Evolutionary conservation across 2,113 vertebrate genomes (phyloP), one percentile per base, ranked within the genome.

Genomic region (Toxostoma redivivum): DNA sequence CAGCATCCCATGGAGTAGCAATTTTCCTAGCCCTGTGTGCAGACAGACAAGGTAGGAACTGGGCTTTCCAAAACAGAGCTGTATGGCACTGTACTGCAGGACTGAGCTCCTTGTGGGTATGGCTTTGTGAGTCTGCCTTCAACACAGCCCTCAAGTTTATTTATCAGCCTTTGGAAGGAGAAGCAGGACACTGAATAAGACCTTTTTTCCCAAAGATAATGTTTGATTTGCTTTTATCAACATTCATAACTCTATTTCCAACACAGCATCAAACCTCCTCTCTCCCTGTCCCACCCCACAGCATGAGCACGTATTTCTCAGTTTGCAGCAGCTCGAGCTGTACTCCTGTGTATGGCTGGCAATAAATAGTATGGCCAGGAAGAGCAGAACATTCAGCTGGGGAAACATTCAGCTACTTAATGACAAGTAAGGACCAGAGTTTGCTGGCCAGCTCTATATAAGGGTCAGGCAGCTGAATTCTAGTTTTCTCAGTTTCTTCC

Each of bases 281-380:
- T 38, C 47, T 50, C 28, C 33, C 33, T 20, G n/a, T 23, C 38
- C 72, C 21, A 12, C 10, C 10, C 11, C 24, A 21, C 27, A 30
- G 18, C 51, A 71, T 0, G 7, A 76, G 10, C n/a, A 57, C 0
- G 0, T 30, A 15, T 45, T 74, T 74, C 45, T 61, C 60, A 28
- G 23, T 10, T 74, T 65, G 71, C 44, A 60, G 60, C 48, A 30
- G 24, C 45, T 23, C 6, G 2, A 79, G 45, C 45, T 64, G 14
- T 44, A 40, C n/a, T 50, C 33, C 38, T 82, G 9, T 18, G 2
- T 30, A 23, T 12, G 45, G 33, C 25, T 69, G n/a, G 30, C 50
- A 67, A 78, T 40, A 37, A 16, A 40, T 7, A 54, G 22, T 19
- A 5, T 2, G 14, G 19, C 16, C 76, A 42, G 61, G 28, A 81